Conservation (phyloP, 2,888 invertebrate species). For the Drosophila pseudotalamancana region DNA sequence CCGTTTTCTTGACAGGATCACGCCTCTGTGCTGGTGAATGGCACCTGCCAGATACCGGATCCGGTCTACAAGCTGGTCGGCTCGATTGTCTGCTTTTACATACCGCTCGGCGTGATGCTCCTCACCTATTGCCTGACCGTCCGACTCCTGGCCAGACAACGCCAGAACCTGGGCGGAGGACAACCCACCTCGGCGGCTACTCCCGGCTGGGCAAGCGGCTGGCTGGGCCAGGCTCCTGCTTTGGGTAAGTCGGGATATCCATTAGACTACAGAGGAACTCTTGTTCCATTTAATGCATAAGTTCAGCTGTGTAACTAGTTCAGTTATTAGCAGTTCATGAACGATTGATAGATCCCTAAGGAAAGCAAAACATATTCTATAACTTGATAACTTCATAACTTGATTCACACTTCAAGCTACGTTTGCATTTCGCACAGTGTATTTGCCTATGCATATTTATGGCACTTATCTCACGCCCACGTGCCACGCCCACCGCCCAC, state of each 20-base stretch:
- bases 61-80: slow-evolving; percentile 96
- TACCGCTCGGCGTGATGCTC: slow-evolving; percentile 97
- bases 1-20: slow-evolving; percentile 87
- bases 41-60: slow-evolving; percentile 94
- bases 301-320: no score
- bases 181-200: slow-evolving; percentile 70
- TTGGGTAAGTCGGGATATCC: slow-evolving; percentile 84
- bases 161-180: slow-evolving; percentile 88
- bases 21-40: slow-evolving; percentile 92
- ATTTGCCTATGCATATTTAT: background rate
- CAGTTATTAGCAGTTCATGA: no score
- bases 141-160: slow-evolving; percentile 92
- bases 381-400: no score
- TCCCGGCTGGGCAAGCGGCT: slow-evolving; percentile 90
- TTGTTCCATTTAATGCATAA: no score
- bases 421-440: background rate
- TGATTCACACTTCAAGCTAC: background rate
- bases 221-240: slow-evolving; percentile 87
- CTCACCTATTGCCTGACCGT: slow-evolving; percentile 97
- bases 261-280: no score
- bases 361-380: no score
- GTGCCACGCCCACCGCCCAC: background rate
- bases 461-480: no score
- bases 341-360: no score
- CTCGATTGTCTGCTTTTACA: slow-evolving; percentile 97